These are phyloP conservation scores for Clarias fuscus DNA, from an alignment of 2,797 vertebrate species.

Conservation along the genomic window DNA sequence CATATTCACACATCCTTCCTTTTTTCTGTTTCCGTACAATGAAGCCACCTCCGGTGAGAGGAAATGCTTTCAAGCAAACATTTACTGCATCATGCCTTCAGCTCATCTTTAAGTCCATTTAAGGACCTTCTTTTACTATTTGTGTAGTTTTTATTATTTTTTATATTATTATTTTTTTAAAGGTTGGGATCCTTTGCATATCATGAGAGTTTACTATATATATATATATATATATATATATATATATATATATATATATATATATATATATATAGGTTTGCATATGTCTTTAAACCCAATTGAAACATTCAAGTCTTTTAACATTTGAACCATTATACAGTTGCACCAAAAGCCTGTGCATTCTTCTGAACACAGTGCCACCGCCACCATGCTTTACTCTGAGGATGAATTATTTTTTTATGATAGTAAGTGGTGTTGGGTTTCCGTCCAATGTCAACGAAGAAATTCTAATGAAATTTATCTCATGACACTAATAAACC, in stretches of 20 bases:
- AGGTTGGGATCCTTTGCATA: neutral
- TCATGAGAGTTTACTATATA: neutral
- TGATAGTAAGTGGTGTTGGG: neutral
- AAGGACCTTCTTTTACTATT: no score
- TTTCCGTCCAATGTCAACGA: neutral
- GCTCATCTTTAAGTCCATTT: no score
- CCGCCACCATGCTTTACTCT: neutral
- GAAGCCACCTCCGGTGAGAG: neutral
- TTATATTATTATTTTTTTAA: neutral
- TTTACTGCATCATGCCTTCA: neutral
- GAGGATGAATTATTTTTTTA: neutral
- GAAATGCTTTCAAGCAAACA: neutral
- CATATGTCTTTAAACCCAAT: no score
- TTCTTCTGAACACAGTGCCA: neutral
- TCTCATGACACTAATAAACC: neutral
- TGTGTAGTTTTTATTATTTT: neutral
- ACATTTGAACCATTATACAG: no score
- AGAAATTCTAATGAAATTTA: neutral
- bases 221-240: no score
- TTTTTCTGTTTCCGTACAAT: conserved; percentile 3
- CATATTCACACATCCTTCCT: conserved; percentile 34
- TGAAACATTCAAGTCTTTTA: no score
- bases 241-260: no score
- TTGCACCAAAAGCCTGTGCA: no score
- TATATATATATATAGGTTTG: no score